Base-by-base conservation (phyloP, 2,113 vertebrate genomes). In the Pelobates fuscus region DNA sequence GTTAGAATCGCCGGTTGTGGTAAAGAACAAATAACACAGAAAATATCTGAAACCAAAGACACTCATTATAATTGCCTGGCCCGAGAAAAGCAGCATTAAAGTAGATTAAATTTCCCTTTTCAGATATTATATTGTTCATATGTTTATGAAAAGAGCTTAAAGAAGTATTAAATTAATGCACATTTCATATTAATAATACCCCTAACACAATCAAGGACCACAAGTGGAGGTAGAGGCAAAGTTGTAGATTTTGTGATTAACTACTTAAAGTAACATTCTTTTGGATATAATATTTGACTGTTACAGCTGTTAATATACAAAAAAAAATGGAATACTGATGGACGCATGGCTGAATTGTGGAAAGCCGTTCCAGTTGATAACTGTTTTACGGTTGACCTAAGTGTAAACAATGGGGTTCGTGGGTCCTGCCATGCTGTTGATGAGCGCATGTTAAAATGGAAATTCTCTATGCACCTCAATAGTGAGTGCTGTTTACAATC, bases 81-180 rank as follows among this genome's bases (percentile, higher is more conserved):
- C 64, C 32, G 15, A 77, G 65, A 77, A 77, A 77, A 77, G 73
- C 55, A 49, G 65, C 73, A 77, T 77, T 77, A 77, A 77, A 68
- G 73, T 77, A 68, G 73, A 77, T 77, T 77, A 77, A 68, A 49
- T 75, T 77, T 67, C 26, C n/a, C 46, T 77, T 77, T 77, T 61
- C 37, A 60, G 30, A 58, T 76, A 20, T 67, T 25, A 26, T 61
- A 61, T 77, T 77, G 64, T 68, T 77, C 64, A 60, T 49, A 68
- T 17, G 41, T 63, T 77, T 77, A 68, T 75, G 32, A 75, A 71
- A 66, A 27, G n/a, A 10, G 54, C 72, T 75, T 67, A 41, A 60
- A 75, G 54, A 59, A 58, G 73, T 60, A 43, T 52, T 52, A 72
- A 62, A 52, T 68, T 44, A 68, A 68, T 77, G 41, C 65, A 68